Evolutionary conservation across 2,888 invertebrate genomes (phyloP), one percentile per base, ranked within the genome.

Genomic region (Acholoe squamosa): DNA sequence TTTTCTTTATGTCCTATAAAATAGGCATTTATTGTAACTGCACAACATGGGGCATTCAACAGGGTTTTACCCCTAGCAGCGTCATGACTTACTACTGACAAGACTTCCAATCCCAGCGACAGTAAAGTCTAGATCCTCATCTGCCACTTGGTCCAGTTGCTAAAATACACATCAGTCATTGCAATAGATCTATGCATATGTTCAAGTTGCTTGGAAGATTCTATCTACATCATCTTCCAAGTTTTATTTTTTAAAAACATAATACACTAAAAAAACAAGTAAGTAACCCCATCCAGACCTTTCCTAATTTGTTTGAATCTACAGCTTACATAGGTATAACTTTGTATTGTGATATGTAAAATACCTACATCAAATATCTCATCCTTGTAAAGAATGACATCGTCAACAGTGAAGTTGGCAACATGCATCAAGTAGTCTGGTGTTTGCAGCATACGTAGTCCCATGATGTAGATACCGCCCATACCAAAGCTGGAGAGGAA

Each of bases 321-420:
- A n/a, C n/a, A n/a, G n/a, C n/a, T n/a, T n/a, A n/a, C n/a, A n/a
- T n/a, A n/a, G n/a, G n/a, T n/a, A 43, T 43, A 7, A 43, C 10
- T 43, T 43, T 43, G 10, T 43, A 43, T 7, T n/a, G 61, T 3
- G 5, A 61, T 61, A 14, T 61, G 61, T 3, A 19, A 61, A n/a
- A 28, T 28, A 19, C 77, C 28, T 77, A 77, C 77, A 16, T 84
- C 51, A 51, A 84, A 84, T 14, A 84, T 43, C n/a, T 84, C 84
- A 25, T 84, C 84, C 33, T 10, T 84, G 84, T 84, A 84, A 1
- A 84, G 84, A 3, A 84, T 34, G 22, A 84, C 84, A 25, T 84
- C 84, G 19, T 84, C 84, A 0, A 84, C 19, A 14, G 51, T 84
- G 19, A 84, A 84, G 51, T 84, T 84, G 51, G 84, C 84, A 22